Evolutionary conservation across 2,113 vertebrate species (phyloP), one percentile per base, ranked within the genome.

Genomic region (Petrocephalus microphthalmus): DNA sequence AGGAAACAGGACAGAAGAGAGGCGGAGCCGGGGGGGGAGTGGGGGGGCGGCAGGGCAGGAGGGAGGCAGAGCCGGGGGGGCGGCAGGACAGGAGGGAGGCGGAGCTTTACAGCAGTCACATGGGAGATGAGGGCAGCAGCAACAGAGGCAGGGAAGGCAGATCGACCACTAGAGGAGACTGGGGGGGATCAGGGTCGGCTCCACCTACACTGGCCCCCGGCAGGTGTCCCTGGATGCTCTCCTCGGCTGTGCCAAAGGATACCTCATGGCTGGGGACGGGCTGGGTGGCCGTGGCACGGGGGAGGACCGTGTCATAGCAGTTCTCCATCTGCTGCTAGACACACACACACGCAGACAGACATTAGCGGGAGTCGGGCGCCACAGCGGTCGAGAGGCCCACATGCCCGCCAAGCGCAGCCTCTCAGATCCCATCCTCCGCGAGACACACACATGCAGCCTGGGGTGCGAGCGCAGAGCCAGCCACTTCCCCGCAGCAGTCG

Each of bases 291-390:
- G 96, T 95, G 11, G 97, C 98, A 5, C 98, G 93, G 57, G 98
- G 98, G 89, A 99, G 96, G 90, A 95, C 91, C 88, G 96, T 89
- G 0, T 97, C 95, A 0, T 93, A 96, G n/a, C 95, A 90, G 45
- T 91, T 88, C 45, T 97, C 96, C 0, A 87, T 10, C 91, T 95
- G 92, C 42, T 89, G 92, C 93, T 19, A 78, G 3, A 60, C 54
- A 86, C 37, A n/a, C 45, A 86, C 52, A 86, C 53, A 56, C 22
- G 17, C 84, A 86, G 0, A 71, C 82, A 78, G 67, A 49, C 22
- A 13, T 67, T 5, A 67, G 60, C 25, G 7, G 60, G 60, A 67
- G 60, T n/a, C 4, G 60, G 25, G 60, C 11, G 25, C 0, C 60
- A 13, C 20, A 29, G 60, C 60, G 11, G 60, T n/a, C 10, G 3